Conservation (phyloP, 2,113 vertebrate species). For the Trinectes maculatus region DNA sequence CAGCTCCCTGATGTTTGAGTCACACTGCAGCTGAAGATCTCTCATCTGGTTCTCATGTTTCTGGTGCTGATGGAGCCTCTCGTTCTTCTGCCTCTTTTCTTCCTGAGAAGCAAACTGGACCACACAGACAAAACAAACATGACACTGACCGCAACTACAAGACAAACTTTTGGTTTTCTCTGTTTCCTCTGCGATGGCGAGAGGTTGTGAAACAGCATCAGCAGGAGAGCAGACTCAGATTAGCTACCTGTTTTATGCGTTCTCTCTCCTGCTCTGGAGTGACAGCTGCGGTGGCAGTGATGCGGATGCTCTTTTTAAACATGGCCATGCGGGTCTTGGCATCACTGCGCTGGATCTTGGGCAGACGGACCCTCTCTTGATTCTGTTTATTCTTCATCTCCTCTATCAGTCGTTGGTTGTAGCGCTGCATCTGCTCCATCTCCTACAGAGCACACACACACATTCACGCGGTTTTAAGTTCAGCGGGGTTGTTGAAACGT, state of each 20-base stretch:
- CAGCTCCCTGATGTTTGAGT: conserved; percentile 95
- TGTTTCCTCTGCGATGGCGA: not conserved
- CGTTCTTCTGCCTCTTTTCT: conserved; percentile 97
- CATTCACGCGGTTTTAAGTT: not conserved
- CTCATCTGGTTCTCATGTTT: conserved; percentile 99
- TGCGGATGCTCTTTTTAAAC: conserved; percentile 98
- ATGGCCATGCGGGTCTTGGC: conserved; percentile 99
- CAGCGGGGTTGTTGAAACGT: not conserved
- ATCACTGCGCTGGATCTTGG: conserved; percentile 97
- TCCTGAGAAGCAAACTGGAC: conserved; percentile 93
- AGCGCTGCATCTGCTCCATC: conserved; percentile 98
- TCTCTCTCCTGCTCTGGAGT: conserved; percentile 96
- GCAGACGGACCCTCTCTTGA: conserved; percentile 92
- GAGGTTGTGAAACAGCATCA: not conserved
- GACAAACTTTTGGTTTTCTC: not conserved
- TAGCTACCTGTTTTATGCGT: conserved; percentile 92
- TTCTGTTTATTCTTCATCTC: conserved; percentile 95
- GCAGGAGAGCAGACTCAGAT: not conserved
- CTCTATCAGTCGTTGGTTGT: conserved; percentile 94
- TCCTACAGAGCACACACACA: conserved; percentile 79
- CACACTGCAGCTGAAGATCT: conserved; percentile 96
- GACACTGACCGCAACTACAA: not conserved
- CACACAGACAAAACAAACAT: conserved; percentile 5
- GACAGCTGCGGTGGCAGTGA: conserved; percentile 89
- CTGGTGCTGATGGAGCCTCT: conserved; percentile 95